These are phyloP conservation scores for Chelon labrosus DNA, from an alignment of 2,797 vertebrate genomes.

Conservation along the genomic window DNA sequence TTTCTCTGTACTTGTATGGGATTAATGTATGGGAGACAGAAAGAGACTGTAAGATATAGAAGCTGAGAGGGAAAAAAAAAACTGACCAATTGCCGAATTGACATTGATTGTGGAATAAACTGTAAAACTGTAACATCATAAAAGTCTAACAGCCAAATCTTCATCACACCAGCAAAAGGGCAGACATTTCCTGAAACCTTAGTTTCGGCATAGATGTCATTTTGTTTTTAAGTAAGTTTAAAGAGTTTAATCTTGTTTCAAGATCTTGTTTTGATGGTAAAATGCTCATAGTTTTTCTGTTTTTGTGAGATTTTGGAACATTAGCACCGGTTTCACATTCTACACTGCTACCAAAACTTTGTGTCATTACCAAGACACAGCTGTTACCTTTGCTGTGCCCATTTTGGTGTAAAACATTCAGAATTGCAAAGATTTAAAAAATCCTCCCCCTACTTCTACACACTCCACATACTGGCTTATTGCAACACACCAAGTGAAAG, in stretches of 20 bases:
- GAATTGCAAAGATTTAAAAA: conserved; percentile 10
- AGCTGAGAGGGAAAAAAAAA: background rate
- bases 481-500: conserved; percentile 44
- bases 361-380: background rate
- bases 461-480: background rate
- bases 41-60: background rate
- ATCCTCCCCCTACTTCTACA: background rate
- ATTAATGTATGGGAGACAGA: too few species aligned
- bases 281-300: background rate
- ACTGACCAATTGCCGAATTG: background rate
- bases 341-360: background rate
- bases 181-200: background rate
- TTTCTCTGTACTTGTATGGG: too few species aligned
- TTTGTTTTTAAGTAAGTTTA: background rate
- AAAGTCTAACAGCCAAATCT: background rate
- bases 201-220: background rate
- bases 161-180: background rate
- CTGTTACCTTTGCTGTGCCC: background rate
- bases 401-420: conserved; percentile 18
- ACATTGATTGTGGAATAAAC: background rate
- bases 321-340: background rate
- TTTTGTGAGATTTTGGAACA: background rate
- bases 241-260: background rate
- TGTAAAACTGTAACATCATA: background rate
- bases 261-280: too few species aligned